Conservation (phyloP, 2,113 vertebrate species). For the Gobius niger region DNA sequence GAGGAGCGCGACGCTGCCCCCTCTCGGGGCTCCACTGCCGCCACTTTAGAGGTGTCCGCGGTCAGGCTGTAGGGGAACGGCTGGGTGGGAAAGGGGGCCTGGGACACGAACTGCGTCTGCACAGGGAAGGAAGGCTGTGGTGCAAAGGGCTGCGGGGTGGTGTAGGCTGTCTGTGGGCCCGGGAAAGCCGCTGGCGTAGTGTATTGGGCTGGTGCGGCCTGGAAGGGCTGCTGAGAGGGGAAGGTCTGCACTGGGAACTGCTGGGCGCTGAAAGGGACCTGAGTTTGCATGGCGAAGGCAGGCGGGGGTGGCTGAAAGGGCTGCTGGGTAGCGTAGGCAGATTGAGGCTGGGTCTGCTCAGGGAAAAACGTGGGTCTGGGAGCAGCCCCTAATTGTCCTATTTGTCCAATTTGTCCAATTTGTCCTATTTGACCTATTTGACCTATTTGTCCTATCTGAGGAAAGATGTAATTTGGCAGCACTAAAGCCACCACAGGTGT, state of each 20-base stretch:
- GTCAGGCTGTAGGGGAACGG: slow-evolving; percentile 72
- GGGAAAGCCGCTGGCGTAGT: slow-evolving; percentile 65
- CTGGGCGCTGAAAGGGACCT: slow-evolving; percentile 51
- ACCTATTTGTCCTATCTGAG: slow-evolving; percentile 58
- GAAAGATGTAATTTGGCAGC: slow-evolving; percentile 83
- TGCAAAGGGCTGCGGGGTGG: slow-evolving; percentile 58
- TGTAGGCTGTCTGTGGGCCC: slow-evolving; percentile 39
- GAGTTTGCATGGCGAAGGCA: slow-evolving; percentile 54
- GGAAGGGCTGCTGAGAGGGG: slow-evolving; percentile 53
- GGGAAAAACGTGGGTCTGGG: slow-evolving; percentile 75
- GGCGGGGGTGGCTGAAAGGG: slow-evolving; percentile 60
- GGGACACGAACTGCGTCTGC: slow-evolving; percentile 62
- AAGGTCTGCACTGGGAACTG: slow-evolving; percentile 70
- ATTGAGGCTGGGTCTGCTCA: slow-evolving; percentile 68
- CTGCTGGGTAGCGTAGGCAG: slow-evolving; percentile 66
- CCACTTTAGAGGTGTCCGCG: slow-evolving; percentile 62
- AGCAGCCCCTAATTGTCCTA: slow-evolving; percentile 59
- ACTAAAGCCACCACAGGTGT: slow-evolving; percentile 86
- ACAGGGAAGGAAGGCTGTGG: slow-evolving; percentile 72
- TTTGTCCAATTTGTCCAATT: slow-evolving; percentile 55
- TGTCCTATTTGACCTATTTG: slow-evolving; percentile 64
- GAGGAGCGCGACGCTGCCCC: slow-evolving; percentile 72
- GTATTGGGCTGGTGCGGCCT: slow-evolving; percentile 55
- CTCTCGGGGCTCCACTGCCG: slow-evolving; percentile 49
- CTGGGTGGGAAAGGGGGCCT: slow-evolving; percentile 49